Conservation (phyloP, 2,888 invertebrate species). For the Heliconius aoede region DNA sequence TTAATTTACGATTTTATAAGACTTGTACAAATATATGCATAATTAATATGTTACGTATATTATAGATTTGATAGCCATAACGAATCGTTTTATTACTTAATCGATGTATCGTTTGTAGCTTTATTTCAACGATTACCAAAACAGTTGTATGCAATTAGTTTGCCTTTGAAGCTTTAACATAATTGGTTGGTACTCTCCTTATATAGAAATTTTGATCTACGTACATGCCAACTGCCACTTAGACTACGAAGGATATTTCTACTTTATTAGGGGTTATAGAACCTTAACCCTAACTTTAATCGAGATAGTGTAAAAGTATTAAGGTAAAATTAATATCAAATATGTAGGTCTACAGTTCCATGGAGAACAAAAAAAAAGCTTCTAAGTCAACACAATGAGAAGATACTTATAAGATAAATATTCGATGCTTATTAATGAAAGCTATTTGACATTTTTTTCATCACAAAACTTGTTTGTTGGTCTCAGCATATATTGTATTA, state of each 20-base stretch:
- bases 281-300: not conserved
- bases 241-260: slow-evolving; percentile 21
- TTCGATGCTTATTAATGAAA: too few species aligned
- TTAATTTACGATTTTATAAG: not conserved
- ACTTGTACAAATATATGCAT: not conserved
- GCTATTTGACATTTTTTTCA: too few species aligned
- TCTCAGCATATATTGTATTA: too few species aligned
- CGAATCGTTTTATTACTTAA: slow-evolving; percentile 19
- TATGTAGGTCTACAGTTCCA: too few species aligned
- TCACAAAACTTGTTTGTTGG: too few species aligned
- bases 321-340: too few species aligned
- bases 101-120: not conserved
- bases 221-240: slow-evolving; percentile 20
- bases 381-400: too few species aligned
- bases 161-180: slow-evolving; percentile 26
- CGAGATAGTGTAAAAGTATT: too few species aligned
- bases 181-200: slow-evolving; percentile 20
- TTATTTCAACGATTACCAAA: not conserved
- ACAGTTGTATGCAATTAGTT: slow-evolving; percentile 1
- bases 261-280: slow-evolving; percentile 5
- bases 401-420: too few species aligned
- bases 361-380: too few species aligned
- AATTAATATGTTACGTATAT: not conserved
- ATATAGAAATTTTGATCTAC: slow-evolving; percentile 34
- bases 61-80: not conserved